Evolutionary conservation across 2,113 vertebrate species (phyloP).

Genomic region (Sorex araneus): DNA sequence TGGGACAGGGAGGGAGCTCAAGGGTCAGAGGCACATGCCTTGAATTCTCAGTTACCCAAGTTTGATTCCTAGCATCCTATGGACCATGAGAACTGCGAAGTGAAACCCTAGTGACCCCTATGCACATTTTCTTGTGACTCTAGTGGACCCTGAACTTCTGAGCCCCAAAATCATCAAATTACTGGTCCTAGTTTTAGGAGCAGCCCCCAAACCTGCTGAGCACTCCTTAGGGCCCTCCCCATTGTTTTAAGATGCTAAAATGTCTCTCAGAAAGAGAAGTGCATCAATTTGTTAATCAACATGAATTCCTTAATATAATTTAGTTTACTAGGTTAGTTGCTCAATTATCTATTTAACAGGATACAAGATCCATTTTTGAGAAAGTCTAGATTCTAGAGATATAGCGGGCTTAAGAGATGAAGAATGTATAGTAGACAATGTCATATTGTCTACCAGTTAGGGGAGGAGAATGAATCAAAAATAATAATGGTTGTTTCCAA

Average conservation of each 20-base stretch:
- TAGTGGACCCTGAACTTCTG: no score
- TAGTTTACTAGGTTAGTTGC: background rate
- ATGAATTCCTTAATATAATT: conserved; percentile 19
- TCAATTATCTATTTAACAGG: background rate
- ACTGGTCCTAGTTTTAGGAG: no score
- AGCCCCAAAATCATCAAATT: no score
- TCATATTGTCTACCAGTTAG: background rate
- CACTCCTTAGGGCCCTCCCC: no score
- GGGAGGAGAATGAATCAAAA: background rate
- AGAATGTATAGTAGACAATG: background rate
- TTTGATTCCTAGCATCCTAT: no score
- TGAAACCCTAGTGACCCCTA: no score
- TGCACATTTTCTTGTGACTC: no score
- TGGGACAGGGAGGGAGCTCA: no score
- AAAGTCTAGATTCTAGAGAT: background rate
- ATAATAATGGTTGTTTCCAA: background rate
- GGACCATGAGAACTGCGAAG: no score
- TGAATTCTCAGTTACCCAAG: no score
- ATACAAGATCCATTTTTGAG: background rate
- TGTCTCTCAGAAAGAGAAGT: background rate
- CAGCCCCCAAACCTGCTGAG: no score
- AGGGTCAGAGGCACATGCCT: no score
- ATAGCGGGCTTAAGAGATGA: background rate
- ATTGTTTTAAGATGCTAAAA: background rate
- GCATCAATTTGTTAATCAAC: background rate